Base-by-base conservation (phyloP, 2,113 vertebrate genomes). In the Aegotheles bennettii region DNA sequence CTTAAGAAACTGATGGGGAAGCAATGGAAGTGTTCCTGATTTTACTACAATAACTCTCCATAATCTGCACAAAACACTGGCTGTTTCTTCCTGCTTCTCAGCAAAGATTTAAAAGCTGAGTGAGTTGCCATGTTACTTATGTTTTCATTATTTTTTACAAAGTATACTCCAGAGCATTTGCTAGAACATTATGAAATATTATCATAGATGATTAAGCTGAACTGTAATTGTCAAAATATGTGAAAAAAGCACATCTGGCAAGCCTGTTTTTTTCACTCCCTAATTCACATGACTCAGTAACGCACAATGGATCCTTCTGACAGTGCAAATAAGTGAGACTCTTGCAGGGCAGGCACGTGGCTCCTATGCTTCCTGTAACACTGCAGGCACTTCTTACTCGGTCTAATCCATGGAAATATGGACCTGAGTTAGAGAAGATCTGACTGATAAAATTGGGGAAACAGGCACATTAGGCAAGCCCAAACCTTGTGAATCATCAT, bases 131-230 rank as follows among this genome's bases (percentile, higher is more conserved):
- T 64, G 68, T 90, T 95, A 83, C 88, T 97, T 91, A 92, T 89
- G 86, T 90, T 85, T 94, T 96, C 92, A 94, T 97, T 97, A 93
- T 87, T 94, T 94, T 96, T 92, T 88, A 79, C 84, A 84, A 94
- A 96, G 89, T 95, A 92, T 96, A 75, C 92, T 94, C 96, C 43
- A 91, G 95, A 95, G 93, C 75, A 92, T 96, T 97, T 74, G 45
- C 86, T 95, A 51, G 91, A 97, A 91, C 87, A 93, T 92, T 86
- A 88, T 95, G 93, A 95, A 96, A 89, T 93, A 93, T 87, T 96
- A 94, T 95, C 84, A 85, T 97, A 97, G 96, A 96, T 97, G 87
- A 97, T 97, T 97, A 96, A 97, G 91, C 81, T 84, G 89, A 97
- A 94, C 92, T 75, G 68, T 96, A 97, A 95, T 97, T 95, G 93